Percentiles rank a stretch among this genome's conserved stretches.
phyloP scores from a whole-genome alignment of 2,888 invertebrate genomes.

The Drosophila atroscutellata region DNA sequence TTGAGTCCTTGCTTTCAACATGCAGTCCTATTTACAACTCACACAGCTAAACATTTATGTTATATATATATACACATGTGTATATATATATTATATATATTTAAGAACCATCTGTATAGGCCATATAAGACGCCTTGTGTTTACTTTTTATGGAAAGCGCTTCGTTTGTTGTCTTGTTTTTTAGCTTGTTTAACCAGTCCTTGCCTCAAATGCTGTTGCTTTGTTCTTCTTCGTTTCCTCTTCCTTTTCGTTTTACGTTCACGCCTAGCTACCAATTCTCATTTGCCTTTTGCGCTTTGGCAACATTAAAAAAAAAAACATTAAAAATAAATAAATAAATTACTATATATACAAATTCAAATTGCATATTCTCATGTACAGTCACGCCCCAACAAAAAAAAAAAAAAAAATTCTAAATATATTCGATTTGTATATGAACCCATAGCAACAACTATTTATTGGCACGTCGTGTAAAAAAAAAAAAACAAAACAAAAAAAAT shows the following conservation, averaged over 20 bases:
- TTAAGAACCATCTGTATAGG: slow-evolving; percentile 40
- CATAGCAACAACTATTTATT: slow-evolving; percentile 58
- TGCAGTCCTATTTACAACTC: slow-evolving; percentile 1
- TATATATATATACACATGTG: slow-evolving; percentile 11
- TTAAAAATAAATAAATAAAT: slow-evolving; percentile 11
- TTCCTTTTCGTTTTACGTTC: slow-evolving; percentile 18
- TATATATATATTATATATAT: slow-evolving; percentile 16
- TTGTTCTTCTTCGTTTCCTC: slow-evolving; percentile 28
- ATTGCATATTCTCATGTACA: slow-evolving; percentile 50
- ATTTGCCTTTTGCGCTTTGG: slow-evolving; percentile 54
- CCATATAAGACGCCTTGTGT: slow-evolving; percentile 15
- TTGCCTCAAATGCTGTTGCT: slow-evolving; percentile 45
- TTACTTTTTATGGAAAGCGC: slow-evolving; percentile 31
- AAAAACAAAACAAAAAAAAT: slow-evolving; percentile 12
- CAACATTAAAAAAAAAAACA: slow-evolving; percentile 33
- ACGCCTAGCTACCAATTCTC: slow-evolving; percentile 41
- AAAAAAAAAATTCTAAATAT: slow-evolving; percentile 26
- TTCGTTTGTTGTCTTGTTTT: slow-evolving; percentile 50
- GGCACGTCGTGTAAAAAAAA: slow-evolving; percentile 65
- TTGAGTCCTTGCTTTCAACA: slow-evolving; percentile 14
- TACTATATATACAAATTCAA: slow-evolving; percentile 28
- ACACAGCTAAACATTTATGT: slow-evolving; percentile 9
- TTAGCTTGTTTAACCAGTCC: slow-evolving; percentile 38
- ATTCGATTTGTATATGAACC: slow-evolving; percentile 46
- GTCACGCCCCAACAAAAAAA: slow-evolving; percentile 37